Base-by-base conservation (phyloP, 2,113 vertebrate genomes). In the Corythaeola cristata region DNA sequence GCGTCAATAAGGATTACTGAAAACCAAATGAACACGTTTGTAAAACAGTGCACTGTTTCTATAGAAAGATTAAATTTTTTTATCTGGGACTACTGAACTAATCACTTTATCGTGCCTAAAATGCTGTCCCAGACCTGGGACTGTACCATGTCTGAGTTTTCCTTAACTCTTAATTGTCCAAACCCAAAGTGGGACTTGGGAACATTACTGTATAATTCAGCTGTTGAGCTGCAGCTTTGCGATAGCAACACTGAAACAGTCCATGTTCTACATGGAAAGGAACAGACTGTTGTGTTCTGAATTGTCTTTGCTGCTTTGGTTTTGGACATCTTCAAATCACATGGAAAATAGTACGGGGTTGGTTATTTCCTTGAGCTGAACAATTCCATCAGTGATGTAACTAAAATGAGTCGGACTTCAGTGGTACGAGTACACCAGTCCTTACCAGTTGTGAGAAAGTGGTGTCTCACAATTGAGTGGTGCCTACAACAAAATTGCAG, bases 21-120 rank as follows among this genome's bases (percentile, higher is more conserved):
- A 97, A 98, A 98, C 97, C 98, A 98, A 98, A 98, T 98, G 96
- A 97, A 97, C 83, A 90, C 69, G 45, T 98, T 97, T 98, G 97
- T 98, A 98, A 98, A 97, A 97, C 92, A 96, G 94, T 97, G 97
- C 97, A 97, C 96, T 98, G 96, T 98, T 98, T 98, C 97, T 98
- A 98, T 84, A 98, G 94, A 97, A 94, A 97, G 90, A 98, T 97
- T 98, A 98, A 98, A 98, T 96, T 97, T 97, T 98, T 97, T 86
- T 92, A 98, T 95, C 95, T 95, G 80, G 71, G 88, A 94, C 55
- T 93, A 63, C 72, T 69, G 81, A 77, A 47, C 16, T 68, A 9
- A 56, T 84, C 88, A 28, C 15, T 94, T 67, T 30, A 14, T 55
- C 28, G 56, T 63, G 75, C 53, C 18, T 77, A 11, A 69, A 88